A percentile compares a stretch with the other conserved stretches of the same genome.
Evolutionary conservation across 2,888 invertebrate species (phyloP).

Genomic region (Macrosoma leucophasiata): DNA sequence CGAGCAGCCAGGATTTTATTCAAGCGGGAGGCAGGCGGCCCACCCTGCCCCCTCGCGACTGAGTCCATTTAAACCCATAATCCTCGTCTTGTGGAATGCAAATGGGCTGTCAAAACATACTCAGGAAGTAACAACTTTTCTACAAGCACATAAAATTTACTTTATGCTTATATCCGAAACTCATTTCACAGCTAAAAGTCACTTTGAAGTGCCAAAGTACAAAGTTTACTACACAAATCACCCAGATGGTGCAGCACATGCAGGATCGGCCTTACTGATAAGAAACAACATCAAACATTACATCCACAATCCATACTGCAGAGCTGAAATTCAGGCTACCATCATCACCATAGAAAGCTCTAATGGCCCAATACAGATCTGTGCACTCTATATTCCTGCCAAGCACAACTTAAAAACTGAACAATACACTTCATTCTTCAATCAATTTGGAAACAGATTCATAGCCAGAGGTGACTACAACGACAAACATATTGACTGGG

Average conservation of each 20-base stretch:
- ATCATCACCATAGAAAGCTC: too few species aligned
- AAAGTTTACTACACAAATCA: conserved; percentile 25
- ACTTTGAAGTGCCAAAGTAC: conserved; percentile 19
- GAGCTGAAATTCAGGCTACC: too few species aligned
- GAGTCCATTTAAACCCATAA: too few species aligned
- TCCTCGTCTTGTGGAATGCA: too few species aligned
- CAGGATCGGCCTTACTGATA: conserved; percentile 22
- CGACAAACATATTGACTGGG: conserved; percentile 8
- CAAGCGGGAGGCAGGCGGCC: too few species aligned
- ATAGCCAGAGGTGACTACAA: conserved; percentile 11
- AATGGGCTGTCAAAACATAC: too few species aligned
- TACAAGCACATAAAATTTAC: conserved; percentile 19
- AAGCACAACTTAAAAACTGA: conserved; percentile 8
- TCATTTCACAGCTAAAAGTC: conserved; percentile 19
- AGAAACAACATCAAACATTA: conserved; percentile 22
- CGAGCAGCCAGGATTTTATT: too few species aligned
- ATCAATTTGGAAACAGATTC: conserved; percentile 9
- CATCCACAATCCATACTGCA: too few species aligned
- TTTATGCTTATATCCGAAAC: conserved; percentile 25
- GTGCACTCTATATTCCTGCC: conserved; percentile 12
- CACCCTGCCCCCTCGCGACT: too few species aligned
- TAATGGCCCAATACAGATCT: not conserved
- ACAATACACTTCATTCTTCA: conserved; percentile 5
- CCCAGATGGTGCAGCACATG: conserved; percentile 28
- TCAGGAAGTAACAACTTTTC: conserved; percentile 1